Evolutionary conservation across 2,113 vertebrate species (phyloP).

Genomic region (Bagarius yarrelli): DNA sequence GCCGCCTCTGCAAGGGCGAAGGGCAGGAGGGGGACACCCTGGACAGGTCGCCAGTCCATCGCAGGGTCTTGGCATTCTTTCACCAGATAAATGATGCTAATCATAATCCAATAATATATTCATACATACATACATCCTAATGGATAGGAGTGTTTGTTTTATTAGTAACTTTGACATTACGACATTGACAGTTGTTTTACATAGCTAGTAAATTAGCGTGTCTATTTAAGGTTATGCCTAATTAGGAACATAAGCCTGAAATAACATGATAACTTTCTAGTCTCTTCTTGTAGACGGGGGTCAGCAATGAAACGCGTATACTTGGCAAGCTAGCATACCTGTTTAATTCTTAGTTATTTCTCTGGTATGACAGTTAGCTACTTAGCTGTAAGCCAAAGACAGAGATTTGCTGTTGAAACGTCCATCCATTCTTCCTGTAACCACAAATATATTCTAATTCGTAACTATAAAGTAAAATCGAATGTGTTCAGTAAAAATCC

Average conservation of each 20-base stretch:
- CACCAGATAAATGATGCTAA: too few relatives aligned
- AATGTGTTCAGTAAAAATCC: not conserved
- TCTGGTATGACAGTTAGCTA: not conserved
- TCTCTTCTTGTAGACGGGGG: not conserved
- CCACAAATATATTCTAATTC: not conserved
- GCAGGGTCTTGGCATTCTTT: too few relatives aligned
- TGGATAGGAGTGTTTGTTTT: too few relatives aligned
- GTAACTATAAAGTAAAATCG: not conserved
- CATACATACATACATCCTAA: too few relatives aligned
- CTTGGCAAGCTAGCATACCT: not conserved
- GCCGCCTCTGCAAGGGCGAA: too few relatives aligned
- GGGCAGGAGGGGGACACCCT: too few relatives aligned
- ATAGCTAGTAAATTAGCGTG: not conserved
- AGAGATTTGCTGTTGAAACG: not conserved
- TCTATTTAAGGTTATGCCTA: not conserved
- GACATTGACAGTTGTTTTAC: not conserved
- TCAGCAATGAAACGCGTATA: not conserved
- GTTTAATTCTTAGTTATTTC: not conserved
- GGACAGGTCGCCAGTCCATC: too few relatives aligned
- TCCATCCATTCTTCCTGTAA: not conserved
- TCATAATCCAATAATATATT: too few relatives aligned
- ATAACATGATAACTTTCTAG: not conserved
- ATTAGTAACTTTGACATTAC: too few relatives aligned
- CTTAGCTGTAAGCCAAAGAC: not conserved
- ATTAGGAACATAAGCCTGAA: not conserved